phyloP scores from a whole-genome alignment of 2,113 vertebrate species.

The Urocitellus parryii region DNA sequence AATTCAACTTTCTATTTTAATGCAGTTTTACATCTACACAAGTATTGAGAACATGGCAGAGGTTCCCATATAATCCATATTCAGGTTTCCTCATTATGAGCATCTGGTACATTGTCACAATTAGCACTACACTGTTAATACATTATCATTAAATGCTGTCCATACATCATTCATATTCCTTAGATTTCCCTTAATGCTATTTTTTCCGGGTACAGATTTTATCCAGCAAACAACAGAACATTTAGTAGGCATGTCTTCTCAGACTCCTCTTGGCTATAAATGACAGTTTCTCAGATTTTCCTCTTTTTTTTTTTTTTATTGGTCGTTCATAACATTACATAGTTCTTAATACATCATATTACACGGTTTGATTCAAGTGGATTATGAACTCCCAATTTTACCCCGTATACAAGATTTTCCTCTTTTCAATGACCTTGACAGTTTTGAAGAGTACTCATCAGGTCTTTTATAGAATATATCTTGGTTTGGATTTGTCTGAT shows the following conservation, averaged over 20 bases:
- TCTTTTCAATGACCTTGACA: not conserved
- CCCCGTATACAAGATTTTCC: no score
- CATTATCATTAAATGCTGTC: not conserved
- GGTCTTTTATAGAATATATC: not conserved
- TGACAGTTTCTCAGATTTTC: not conserved
- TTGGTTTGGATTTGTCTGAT: not conserved
- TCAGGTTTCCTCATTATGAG: no score
- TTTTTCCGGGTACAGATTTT: not conserved
- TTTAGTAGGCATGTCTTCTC: not conserved
- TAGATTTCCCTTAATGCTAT: not conserved
- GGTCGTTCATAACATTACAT: no score
- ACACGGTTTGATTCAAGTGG: no score
- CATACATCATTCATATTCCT: not conserved
- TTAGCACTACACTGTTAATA: no score
- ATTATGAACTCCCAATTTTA: no score
- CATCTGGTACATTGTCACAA: no score
- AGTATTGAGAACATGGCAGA: no score
- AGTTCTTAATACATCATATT: no score
- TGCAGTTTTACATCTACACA: no score
- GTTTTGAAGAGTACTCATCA: not conserved
- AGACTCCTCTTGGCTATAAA: not conserved
- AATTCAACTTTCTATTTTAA: not conserved
- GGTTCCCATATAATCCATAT: no score
- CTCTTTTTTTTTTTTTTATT: slow-evolving; percentile 3
- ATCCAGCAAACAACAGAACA: not conserved